A percentile compares a stretch with the other conserved stretches of the same genome.
These are phyloP conservation scores for Apodemus speciosus DNA, from an alignment of 2,113 vertebrate genomes.

Conservation along the genomic window DNA sequence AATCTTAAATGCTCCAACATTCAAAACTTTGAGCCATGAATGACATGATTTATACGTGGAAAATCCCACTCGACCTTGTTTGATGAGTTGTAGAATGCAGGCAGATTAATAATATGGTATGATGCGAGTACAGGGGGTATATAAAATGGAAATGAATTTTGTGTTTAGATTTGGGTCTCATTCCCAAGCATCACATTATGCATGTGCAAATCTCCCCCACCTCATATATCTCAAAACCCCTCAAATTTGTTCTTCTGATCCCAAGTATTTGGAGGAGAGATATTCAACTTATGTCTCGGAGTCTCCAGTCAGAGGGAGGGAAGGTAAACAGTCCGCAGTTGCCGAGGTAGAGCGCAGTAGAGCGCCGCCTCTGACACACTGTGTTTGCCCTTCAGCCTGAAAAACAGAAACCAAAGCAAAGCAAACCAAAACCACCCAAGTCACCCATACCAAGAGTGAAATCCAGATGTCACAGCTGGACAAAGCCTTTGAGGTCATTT, in stretches of 20 bases:
- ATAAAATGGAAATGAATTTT: background rate
- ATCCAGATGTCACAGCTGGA: background rate
- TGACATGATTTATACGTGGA: background rate
- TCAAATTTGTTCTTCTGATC: background rate
- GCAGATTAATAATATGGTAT: background rate
- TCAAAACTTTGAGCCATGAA: background rate
- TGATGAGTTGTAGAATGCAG: background rate
- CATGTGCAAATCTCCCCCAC: background rate
- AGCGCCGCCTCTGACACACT: fast-evolving
- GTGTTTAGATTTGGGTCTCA: background rate
- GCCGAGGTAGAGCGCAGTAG: background rate
- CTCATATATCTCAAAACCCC: background rate
- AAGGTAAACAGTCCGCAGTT: background rate
- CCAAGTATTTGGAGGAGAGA: background rate
- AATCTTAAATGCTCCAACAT: background rate
- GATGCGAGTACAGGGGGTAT: no score
- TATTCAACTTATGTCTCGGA: background rate
- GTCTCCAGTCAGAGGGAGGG: background rate
- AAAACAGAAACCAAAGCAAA: background rate
- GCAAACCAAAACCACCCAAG: background rate
- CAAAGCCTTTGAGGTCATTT: background rate
- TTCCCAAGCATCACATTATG: background rate
- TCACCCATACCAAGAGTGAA: background rate
- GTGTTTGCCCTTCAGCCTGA: background rate
- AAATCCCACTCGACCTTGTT: background rate